These are phyloP conservation scores for Mesoligia furuncula DNA, from an alignment of 2,888 invertebrate species.

Conservation along the genomic window DNA sequence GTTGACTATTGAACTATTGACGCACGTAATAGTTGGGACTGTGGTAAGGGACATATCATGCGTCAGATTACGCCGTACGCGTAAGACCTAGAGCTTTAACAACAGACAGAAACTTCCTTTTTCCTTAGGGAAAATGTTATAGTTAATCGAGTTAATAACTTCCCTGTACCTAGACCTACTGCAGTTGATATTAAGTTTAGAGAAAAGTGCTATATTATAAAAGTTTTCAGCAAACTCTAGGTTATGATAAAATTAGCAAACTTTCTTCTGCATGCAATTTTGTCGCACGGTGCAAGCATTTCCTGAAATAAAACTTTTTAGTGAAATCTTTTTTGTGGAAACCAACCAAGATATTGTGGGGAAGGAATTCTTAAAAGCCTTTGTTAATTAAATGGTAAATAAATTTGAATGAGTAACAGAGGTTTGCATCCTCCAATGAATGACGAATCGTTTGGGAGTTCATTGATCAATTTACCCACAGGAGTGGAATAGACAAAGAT, in stretches of 20 bases:
- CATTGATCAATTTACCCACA: conserved; percentile 14
- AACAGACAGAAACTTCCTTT: not conserved
- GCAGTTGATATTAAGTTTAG: conserved; percentile 36
- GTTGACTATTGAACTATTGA: conserved; percentile 1
- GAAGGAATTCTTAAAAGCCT: not conserved
- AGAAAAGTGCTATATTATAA: conserved; percentile 8
- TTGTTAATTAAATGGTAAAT: not conserved
- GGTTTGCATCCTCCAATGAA: conserved; percentile 10
- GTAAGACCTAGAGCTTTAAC: conserved; percentile 3
- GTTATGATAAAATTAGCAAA: conserved; percentile 43
- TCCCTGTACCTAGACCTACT: not conserved
- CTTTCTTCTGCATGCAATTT: conserved; percentile 37
- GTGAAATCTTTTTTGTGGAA: not conserved
- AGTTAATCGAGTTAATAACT: conserved; percentile 27
- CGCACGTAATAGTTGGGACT: not conserved
- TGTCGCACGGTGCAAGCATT: conserved; percentile 21
- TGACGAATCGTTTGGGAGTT: conserved; percentile 13
- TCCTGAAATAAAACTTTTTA: conserved; percentile 3
- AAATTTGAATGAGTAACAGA: not conserved
- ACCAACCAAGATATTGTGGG: not conserved
- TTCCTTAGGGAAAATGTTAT: not conserved
- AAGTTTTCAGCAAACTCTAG: conserved; percentile 40
- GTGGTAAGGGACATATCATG: not conserved
- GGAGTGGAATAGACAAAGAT: conserved; percentile 20
- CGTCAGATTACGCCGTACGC: conserved; percentile 23